Conservation (phyloP, 1,140 invertebrate species). For the Dysdera silvatica region DNA sequence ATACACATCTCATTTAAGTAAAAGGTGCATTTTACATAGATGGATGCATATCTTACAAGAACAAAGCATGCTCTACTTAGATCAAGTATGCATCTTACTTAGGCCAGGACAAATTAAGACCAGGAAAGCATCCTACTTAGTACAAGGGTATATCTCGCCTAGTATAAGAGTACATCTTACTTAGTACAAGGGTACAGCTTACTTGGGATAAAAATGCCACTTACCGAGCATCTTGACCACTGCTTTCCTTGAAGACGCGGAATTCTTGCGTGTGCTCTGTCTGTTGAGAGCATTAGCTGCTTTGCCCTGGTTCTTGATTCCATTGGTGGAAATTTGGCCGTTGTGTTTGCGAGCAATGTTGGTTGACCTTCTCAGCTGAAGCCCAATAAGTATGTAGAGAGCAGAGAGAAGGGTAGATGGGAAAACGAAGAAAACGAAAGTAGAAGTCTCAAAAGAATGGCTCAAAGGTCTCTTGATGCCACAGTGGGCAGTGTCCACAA, state of each 20-base stretch:
- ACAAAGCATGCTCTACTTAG: no score
- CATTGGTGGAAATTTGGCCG: neutral
- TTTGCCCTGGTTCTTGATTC: conserved; percentile 3
- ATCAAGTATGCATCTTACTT: no score
- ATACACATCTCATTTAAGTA: no score
- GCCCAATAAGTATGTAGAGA: conserved; percentile 70
- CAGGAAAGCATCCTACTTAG: no score
- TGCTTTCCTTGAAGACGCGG: conserved; percentile 31
- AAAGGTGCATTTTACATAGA: no score
- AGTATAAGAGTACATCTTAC: no score
- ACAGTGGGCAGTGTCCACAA: conserved; percentile 33
- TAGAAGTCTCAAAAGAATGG: conserved; percentile 72
- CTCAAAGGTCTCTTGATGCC: conserved; percentile 13
- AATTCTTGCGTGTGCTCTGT: conserved; percentile 5
- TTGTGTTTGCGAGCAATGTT: conserved; percentile 12
- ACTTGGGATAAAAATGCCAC: no score
- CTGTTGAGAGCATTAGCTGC: conserved; percentile 1
- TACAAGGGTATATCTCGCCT: no score
- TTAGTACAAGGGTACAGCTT: no score
- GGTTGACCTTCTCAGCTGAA: conserved; percentile 58
- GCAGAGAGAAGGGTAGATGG: conserved; percentile 78
- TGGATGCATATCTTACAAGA: no score
- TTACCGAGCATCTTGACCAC: conserved; percentile 61
- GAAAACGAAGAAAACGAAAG: conserved; percentile 70
- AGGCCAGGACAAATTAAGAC: no score